Evolutionary conservation across 1,140 invertebrate genomes (phyloP).

Genomic region (Tetranychus urticae): DNA sequence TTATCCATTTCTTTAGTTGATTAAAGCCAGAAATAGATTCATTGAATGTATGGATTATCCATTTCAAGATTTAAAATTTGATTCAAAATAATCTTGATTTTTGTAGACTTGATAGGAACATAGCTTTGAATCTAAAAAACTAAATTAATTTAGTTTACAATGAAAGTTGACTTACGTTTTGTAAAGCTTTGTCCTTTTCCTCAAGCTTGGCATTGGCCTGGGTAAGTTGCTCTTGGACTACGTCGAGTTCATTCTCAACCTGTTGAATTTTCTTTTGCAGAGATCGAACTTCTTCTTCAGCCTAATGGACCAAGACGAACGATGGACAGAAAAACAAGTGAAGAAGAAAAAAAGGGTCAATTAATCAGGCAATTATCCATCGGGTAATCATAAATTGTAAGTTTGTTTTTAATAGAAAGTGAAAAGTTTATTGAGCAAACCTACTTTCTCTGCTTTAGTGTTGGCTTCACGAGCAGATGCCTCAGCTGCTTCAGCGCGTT

Average conservation of each 20-base stretch:
- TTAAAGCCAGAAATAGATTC: no score
- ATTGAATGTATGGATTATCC: no score
- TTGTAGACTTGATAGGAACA: no score
- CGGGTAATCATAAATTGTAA: not conserved
- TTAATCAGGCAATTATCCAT: not conserved
- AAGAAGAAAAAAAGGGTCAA: not conserved
- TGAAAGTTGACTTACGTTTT: constrained; percentile 12
- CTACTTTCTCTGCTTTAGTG: constrained; percentile 69
- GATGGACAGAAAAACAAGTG: not conserved
- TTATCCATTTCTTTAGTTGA: no score
- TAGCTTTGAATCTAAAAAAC: not conserved
- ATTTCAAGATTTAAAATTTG: no score
- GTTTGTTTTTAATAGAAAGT: not conserved
- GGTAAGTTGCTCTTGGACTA: constrained; percentile 15
- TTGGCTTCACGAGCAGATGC: constrained; percentile 83
- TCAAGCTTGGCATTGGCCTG: constrained; percentile 15
- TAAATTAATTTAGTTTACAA: not conserved
- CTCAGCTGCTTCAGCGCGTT: constrained; percentile 77
- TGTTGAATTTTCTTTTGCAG: constrained; percentile 18
- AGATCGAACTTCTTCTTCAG: constrained; percentile 16
- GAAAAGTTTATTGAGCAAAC: not conserved
- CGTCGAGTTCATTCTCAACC: constrained; percentile 17
- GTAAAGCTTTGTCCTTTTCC: constrained; percentile 17
- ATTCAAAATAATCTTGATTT: no score
- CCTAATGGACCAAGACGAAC: not conserved